phyloP scores from a whole-genome alignment of 2,797 vertebrate genomes.

The Cossypha heuglini region DNA sequence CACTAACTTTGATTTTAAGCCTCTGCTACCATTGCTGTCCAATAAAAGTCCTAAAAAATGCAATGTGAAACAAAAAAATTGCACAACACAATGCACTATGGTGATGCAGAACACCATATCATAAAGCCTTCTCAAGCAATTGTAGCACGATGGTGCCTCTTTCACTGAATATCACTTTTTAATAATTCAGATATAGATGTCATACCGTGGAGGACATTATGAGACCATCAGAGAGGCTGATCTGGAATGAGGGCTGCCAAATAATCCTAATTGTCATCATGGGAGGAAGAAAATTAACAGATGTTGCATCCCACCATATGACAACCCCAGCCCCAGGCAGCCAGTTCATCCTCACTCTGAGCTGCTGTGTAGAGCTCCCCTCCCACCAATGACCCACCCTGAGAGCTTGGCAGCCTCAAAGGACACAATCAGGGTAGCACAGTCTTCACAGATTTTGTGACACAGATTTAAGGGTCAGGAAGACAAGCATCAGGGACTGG shows the following conservation, averaged over 20 bases:
- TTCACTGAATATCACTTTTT: not conserved
- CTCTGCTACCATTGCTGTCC: not conserved
- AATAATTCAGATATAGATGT: conserved; percentile 10
- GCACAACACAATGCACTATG: not conserved
- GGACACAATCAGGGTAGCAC: not conserved
- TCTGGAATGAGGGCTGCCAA: not conserved
- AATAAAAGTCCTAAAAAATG: not conserved
- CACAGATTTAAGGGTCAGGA: not conserved
- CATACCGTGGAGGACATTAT: not conserved
- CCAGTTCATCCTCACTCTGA: not conserved
- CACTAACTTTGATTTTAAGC: not conserved
- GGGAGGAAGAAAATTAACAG: conserved; percentile 26
- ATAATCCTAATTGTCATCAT: not conserved
- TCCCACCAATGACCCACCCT: not conserved
- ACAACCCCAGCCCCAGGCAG: not conserved
- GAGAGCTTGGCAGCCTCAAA: not conserved
- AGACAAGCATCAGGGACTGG: not conserved
- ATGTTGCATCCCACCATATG: not conserved
- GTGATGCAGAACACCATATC: not conserved
- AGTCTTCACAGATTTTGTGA: not conserved
- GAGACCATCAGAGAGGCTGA: not conserved
- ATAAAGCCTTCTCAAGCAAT: not conserved
- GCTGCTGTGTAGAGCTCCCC: not conserved
- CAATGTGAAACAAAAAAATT: not conserved
- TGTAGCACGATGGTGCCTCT: not conserved